Percentiles rank a stretch among this genome's conserved stretches.
phyloP scores from a whole-genome alignment of 2,888 invertebrate species.

The Callimorpha dominula region DNA sequence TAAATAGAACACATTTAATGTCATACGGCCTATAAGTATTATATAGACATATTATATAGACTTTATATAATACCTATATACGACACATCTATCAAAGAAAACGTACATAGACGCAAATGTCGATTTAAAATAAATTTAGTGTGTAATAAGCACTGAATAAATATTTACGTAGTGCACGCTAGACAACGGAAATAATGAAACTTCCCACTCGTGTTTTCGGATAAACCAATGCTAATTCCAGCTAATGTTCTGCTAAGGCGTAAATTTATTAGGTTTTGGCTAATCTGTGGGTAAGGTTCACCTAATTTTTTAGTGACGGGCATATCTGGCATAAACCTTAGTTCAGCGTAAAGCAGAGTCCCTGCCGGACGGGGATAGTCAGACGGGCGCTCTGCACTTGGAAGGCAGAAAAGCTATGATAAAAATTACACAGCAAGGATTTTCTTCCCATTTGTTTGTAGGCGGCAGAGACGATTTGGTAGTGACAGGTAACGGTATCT shows the following conservation, averaged over 20 bases:
- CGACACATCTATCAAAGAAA: no score
- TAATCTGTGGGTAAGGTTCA: background rate
- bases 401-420: background rate
- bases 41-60: no score
- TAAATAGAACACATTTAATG: slow-evolving; percentile 1
- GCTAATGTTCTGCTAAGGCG: no score
- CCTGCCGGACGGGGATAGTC: background rate
- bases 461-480: background rate
- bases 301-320: background rate
- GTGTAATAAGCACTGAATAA: background rate
- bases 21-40: background rate
- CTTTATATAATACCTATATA: no score
- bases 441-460: no score
- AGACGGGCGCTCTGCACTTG: no score
- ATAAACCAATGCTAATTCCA: background rate
- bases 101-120: no score
- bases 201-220: background rate
- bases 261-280: no score
- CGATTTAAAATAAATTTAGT: background rate
- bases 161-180: background rate
- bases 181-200: background rate
- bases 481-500: no score
- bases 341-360: background rate
- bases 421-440: background rate
- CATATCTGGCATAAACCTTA: background rate